These are phyloP conservation scores for Moxostoma hubbsi DNA, from an alignment of 2,797 vertebrate genomes.

Conservation along the genomic window DNA sequence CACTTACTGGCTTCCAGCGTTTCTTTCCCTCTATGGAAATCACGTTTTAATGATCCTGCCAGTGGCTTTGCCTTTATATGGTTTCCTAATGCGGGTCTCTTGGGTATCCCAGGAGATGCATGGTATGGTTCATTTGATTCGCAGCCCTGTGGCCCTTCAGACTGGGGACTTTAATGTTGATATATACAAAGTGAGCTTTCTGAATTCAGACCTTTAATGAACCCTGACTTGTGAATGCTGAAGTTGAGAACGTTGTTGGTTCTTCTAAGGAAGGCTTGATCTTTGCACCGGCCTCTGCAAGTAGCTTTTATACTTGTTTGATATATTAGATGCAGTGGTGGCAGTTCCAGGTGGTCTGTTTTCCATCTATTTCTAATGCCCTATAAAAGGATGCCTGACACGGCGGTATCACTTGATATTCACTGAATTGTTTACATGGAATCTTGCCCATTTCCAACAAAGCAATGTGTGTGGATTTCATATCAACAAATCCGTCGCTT, in stretches of 20 bases:
- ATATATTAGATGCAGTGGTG: not conserved
- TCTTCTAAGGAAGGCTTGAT: not conserved
- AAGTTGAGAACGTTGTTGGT: constrained; percentile 1
- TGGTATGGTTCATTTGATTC: constrained; percentile 53
- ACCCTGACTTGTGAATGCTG: not conserved
- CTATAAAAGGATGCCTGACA: constrained; percentile 18
- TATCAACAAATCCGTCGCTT: constrained; percentile 16
- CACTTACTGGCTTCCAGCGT: constrained; percentile 38
- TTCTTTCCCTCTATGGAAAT: constrained; percentile 61
- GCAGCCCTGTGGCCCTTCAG: constrained; percentile 20
- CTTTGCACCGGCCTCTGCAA: constrained; percentile 14
- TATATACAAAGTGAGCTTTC: constrained; percentile 27
- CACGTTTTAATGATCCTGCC: constrained; percentile 48
- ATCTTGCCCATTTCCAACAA: not conserved
- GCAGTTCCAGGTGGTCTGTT: constrained; percentile 34
- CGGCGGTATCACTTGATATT: constrained; percentile 20
- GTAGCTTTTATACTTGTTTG: constrained; percentile 33
- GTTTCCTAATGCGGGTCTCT: constrained; percentile 38
- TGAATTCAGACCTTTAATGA: constrained; percentile 32
- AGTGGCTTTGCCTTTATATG: constrained; percentile 64
- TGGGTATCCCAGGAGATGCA: constrained; percentile 39
- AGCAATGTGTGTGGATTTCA: constrained; percentile 17
- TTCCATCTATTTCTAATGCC: constrained; percentile 38
- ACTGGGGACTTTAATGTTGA: constrained; percentile 24
- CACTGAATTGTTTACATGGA: constrained; percentile 30